A percentile compares a stretch with the other conserved stretches of the same genome.
These are phyloP conservation scores for Malurus elegans DNA, from an alignment of 2,113 vertebrate species.

Conservation along the genomic window DNA sequence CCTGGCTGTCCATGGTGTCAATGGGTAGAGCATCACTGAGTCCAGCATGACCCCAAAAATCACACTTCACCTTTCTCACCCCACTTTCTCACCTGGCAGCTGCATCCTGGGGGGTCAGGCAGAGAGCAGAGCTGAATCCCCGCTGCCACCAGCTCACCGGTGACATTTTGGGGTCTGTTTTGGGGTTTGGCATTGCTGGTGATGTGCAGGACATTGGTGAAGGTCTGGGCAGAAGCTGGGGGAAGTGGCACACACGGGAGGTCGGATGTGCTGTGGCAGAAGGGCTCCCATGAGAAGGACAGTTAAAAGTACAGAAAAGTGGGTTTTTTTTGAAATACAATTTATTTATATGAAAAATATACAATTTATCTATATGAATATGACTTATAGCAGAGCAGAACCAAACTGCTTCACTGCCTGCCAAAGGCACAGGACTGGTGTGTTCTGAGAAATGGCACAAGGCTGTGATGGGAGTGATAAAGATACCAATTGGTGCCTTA, in stretches of 20 bases:
- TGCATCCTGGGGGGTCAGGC: background rate
- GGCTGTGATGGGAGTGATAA: fast-evolving
- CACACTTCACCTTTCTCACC: background rate
- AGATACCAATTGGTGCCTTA: fast-evolving
- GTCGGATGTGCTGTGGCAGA: background rate
- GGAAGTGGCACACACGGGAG: background rate
- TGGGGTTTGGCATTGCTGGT: background rate
- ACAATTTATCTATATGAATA: background rate
- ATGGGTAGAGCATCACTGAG: fast-evolving
- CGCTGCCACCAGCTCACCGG: fast-evolving
- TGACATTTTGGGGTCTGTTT: background rate
- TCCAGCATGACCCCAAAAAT: background rate
- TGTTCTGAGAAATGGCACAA: background rate
- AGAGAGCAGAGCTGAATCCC: background rate
- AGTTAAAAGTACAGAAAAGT: background rate
- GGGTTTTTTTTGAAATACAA: background rate
- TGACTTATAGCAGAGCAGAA: background rate
- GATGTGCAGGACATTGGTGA: background rate
- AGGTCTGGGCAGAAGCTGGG: background rate
- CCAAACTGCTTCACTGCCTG: background rate
- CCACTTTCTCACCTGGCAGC: fast-evolving
- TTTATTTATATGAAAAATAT: background rate
- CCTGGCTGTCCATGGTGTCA: fast-evolving
- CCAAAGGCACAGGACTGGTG: background rate
- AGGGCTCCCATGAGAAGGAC: background rate